Conservation (phyloP, 2,113 vertebrate genomes). For the Miniopterus natalensis region DNA sequence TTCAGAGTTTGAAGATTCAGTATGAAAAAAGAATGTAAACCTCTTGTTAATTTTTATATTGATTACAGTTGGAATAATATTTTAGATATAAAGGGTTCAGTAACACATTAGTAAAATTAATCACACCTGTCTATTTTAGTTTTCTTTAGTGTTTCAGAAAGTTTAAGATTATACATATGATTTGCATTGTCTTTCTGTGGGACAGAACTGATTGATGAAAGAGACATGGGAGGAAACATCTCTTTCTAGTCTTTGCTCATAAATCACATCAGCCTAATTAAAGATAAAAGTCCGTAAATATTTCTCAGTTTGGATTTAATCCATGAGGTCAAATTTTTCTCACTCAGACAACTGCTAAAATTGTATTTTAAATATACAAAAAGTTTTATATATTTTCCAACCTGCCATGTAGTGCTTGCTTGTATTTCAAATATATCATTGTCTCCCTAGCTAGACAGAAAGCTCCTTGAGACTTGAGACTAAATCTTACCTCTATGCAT, state of each 20-base stretch:
- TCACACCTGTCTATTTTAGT: neutral
- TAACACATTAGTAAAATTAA: conserved; percentile 9
- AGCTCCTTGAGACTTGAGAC: conserved; percentile 21
- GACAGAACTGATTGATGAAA: neutral
- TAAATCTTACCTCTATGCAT: neutral
- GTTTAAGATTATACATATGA: neutral
- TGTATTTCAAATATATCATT: conserved; percentile 15
- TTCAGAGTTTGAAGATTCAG: neutral
- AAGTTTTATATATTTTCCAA: neutral
- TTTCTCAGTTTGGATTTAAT: neutral
- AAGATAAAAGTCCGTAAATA: conserved; percentile 30
- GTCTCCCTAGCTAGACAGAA: neutral
- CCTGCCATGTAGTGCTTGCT: neutral
- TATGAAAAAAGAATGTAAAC: conserved; percentile 7
- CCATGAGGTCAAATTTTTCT: conserved; percentile 1
- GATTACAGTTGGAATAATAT: conserved; percentile 17
- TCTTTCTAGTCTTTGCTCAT: neutral
- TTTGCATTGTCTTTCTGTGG: neutral
- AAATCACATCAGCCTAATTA: neutral
- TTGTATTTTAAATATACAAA: neutral
- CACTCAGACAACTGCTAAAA: neutral
- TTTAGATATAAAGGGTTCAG: conserved; percentile 14
- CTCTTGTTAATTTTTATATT: neutral
- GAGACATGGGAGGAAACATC: neutral
- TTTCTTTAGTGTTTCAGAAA: neutral